Evolutionary conservation across 2,888 invertebrate genomes (phyloP).

Genomic region (Netelia fuscicornis): DNA sequence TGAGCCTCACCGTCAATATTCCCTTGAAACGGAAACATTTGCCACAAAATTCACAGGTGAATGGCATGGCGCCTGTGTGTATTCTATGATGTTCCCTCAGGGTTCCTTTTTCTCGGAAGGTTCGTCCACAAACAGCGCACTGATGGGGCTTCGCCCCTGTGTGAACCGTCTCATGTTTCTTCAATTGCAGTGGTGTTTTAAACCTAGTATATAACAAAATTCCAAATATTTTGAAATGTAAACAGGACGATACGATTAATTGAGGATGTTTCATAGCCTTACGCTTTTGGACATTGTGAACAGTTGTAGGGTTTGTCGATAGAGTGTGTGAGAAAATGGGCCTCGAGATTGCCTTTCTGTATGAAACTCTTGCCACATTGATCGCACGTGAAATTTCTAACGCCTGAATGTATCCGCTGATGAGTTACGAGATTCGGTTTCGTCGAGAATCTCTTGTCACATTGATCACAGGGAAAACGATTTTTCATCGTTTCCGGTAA

Average conservation of each 20-base stretch:
- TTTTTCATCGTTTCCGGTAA: constrained; percentile 87
- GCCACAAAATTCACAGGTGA: constrained; percentile 91
- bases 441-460: constrained; percentile 87
- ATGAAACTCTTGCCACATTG: constrained; percentile 88
- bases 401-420: constrained; percentile 86
- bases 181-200: constrained; percentile 86
- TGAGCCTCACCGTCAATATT: constrained; percentile 87
- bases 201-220: constrained; percentile 80
- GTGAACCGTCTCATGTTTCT: constrained; percentile 87
- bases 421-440: constrained; percentile 87
- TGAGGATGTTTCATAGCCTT: constrained; percentile 66
- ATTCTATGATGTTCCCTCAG: constrained; percentile 91
- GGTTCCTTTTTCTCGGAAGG: constrained; percentile 90
- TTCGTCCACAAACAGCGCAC: constrained; percentile 87
- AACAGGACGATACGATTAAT: neutral
- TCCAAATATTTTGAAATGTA: neutral
- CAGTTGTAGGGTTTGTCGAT: constrained; percentile 85
- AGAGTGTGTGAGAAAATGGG: constrained; percentile 87
- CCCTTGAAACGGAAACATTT: constrained; percentile 92
- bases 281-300: constrained; percentile 85
- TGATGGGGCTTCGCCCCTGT: constrained; percentile 87
- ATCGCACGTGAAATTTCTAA: constrained; percentile 86
- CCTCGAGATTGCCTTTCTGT: constrained; percentile 87
- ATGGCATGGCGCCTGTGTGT: constrained; percentile 92
- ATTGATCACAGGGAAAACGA: constrained; percentile 87